Conservation (phyloP, 2,888 invertebrate species). For the Phortica okadai region DNA sequence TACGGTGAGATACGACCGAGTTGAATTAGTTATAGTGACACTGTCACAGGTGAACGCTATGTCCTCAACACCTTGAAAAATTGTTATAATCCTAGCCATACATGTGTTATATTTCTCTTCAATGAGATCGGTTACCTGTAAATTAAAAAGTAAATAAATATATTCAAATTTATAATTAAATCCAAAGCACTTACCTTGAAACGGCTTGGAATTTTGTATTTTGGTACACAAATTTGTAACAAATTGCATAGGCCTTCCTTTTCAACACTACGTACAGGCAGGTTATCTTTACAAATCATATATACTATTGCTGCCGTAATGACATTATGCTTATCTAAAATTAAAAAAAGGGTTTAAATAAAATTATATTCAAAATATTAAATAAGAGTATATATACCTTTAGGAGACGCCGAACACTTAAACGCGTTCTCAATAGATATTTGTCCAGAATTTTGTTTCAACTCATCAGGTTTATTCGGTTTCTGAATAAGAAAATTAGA, state of each 20-base stretch:
- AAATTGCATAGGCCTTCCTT: constrained; percentile 29
- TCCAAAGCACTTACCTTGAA: constrained; percentile 30
- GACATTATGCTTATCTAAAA: constrained; percentile 27
- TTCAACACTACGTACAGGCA: constrained; percentile 30
- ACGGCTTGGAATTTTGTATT: constrained; percentile 30
- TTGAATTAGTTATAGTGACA: too few relatives aligned
- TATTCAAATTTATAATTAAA: constrained; percentile 24
- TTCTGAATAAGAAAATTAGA: too few relatives aligned
- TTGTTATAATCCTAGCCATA: too few relatives aligned
- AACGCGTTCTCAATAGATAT: too few relatives aligned
- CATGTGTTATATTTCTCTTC: too few relatives aligned
- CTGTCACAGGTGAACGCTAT: too few relatives aligned
- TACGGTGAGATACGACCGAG: too few relatives aligned
- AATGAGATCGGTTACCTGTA: too few relatives aligned
- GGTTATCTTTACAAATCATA: constrained; percentile 30
- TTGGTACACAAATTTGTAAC: constrained; percentile 30
- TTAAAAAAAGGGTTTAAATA: constrained; percentile 31
- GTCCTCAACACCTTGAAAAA: too few relatives aligned
- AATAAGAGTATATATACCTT: constrained; percentile 28
- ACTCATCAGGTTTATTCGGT: too few relatives aligned
- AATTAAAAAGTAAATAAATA: constrained; percentile 6
- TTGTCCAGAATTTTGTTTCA: too few relatives aligned
- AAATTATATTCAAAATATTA: constrained; percentile 33
- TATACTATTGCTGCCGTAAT: not conserved
- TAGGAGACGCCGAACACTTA: not conserved